phyloP scores from a whole-genome alignment of 2,888 invertebrate genomes.

The Amblyjoppa proteus region DNA sequence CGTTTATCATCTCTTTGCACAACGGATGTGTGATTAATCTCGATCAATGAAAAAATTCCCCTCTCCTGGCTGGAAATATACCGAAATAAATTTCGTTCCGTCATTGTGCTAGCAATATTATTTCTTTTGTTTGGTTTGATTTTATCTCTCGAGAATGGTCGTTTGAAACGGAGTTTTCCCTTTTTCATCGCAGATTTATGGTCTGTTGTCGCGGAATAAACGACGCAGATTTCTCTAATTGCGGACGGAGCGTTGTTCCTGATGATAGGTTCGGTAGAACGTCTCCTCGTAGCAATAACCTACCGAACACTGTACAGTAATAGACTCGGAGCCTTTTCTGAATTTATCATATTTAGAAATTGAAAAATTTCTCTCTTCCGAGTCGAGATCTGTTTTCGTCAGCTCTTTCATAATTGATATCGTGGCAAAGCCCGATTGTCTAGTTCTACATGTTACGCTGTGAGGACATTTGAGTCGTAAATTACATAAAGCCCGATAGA shows the following conservation, averaged over 20 bases:
- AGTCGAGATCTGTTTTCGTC: not conserved
- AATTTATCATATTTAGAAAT: not conserved
- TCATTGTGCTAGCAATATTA: not conserved
- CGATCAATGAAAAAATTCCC: not conserved
- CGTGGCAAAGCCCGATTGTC: not conserved
- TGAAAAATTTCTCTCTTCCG: not conserved
- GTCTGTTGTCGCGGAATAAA: conserved; percentile 69
- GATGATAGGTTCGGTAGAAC: conserved; percentile 66
- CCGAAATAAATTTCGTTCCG: not conserved
- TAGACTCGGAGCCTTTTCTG: not conserved
- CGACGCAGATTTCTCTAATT: conserved; percentile 74
- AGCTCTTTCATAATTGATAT: not conserved
- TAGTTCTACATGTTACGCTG: not conserved
- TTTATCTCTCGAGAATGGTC: conserved; percentile 17
- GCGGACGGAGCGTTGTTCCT: conserved; percentile 66
- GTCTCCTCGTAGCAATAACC: not conserved
- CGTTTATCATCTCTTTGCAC: too few relatives aligned
- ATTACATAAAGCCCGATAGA: conserved; percentile 2
- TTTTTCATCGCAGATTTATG: conserved; percentile 69
- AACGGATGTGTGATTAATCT: not conserved
- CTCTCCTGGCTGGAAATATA: not conserved
- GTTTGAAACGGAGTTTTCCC: conserved; percentile 64
- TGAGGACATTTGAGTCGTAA: not conserved
- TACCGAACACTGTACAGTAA: too few relatives aligned
- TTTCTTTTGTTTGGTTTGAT: conserved; percentile 42